Evolutionary conservation across 2,113 vertebrate species (phyloP).

Genomic region (Gavialis gangeticus): DNA sequence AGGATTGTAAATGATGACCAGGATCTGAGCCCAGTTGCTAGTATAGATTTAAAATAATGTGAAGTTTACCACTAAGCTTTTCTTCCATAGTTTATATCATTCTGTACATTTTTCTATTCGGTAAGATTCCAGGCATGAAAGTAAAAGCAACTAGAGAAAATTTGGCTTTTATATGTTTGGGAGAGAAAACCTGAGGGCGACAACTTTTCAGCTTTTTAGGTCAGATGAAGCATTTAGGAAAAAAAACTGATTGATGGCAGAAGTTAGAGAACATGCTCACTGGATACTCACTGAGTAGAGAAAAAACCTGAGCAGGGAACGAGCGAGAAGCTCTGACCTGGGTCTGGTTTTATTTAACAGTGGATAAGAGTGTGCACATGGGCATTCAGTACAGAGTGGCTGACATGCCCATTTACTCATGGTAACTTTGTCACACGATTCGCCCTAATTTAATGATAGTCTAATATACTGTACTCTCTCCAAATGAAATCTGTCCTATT

Average conservation of each 20-base stretch:
- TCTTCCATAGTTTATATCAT: background rate
- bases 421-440: too few relatives aligned
- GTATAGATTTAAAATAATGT: background rate
- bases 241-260: background rate
- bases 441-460: background rate
- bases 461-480: background rate
- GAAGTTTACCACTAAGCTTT: background rate
- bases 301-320: background rate
- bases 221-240: background rate
- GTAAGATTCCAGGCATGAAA: background rate
- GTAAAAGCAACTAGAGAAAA: background rate
- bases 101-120: background rate
- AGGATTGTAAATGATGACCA: background rate
- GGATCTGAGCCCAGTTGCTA: background rate
- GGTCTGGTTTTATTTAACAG: too few relatives aligned
- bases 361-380: too few relatives aligned
- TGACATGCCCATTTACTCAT: too few relatives aligned
- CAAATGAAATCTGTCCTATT: background rate
- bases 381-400: too few relatives aligned
- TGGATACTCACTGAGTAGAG: background rate
- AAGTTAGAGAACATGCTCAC: background rate
- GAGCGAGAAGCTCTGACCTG: too few relatives aligned
- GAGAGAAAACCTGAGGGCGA: background rate
- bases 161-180: background rate
- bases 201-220: background rate